Evolutionary conservation across 2,113 vertebrate genomes (phyloP), one percentile per base, ranked within the genome.

Genomic region (Rhipidura dahli): DNA sequence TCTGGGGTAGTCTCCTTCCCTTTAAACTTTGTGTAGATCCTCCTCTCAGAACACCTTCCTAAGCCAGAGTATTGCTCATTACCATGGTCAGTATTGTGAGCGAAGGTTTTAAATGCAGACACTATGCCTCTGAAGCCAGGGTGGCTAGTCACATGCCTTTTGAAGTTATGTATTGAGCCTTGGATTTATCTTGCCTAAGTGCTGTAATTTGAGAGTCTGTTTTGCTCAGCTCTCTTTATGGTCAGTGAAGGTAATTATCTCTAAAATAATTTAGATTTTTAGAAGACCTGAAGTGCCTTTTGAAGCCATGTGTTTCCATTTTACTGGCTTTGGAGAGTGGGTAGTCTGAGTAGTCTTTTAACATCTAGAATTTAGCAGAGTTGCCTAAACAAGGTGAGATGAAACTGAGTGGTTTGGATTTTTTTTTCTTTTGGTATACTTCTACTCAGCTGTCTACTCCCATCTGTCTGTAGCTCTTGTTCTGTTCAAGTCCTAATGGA

Each of bases 151-250:
- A 84, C 69, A 54, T 89, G 87, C 87, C 92, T 93, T 95, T 91
- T 91, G 91, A 89, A 94, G 87, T 96, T 82, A 39, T 2, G 20
- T 75, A 87, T 73, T 89, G 70, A 75, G 51, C 42, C 56, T 51
- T 63, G 42, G 64, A 47, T 94, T 96, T 87, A 59, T 87, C 69
- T 64, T 87, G 81, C 73, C 64, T 84, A 47, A 94, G 81, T 84
- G 73, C 81, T 94, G 95, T 89, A 93, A 91, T 89, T 94, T 78
- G 78, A 96, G 94, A 94, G 60, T 63, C 77, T 95, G 77, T 89
- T 93, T 89, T 96, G 65, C 73, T 91, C 73, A 19, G 37, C 35
- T 94, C 65, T 49, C 64, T 79, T 95, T 89, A 68, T 61, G 33
- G 69, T 40, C 90, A 89, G 3, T 51, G 81, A 82, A 94, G 92